Conservation (phyloP, 2,888 invertebrate species). For the Ectemnius continuus region DNA sequence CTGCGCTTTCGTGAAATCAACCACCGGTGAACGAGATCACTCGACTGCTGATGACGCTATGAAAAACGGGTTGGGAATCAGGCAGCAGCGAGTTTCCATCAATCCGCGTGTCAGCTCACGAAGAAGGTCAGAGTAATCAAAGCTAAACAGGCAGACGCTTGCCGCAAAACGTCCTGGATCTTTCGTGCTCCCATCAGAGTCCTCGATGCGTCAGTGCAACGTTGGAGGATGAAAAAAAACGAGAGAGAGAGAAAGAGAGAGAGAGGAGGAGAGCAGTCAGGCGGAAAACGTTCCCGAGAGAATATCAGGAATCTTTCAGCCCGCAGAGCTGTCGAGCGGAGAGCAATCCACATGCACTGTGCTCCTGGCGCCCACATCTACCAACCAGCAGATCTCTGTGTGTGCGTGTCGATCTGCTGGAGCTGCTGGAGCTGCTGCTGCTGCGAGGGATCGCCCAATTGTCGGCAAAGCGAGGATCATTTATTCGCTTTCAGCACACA, state of each 20-base stretch:
- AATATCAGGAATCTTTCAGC: slow-evolving; percentile 32
- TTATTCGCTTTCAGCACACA: slow-evolving; percentile 40
- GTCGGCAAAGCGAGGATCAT: slow-evolving; percentile 1
- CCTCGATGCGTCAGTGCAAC: slow-evolving; percentile 8
- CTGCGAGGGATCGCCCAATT: too few species aligned
- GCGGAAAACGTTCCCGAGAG: slow-evolving; percentile 5
- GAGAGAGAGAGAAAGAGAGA: too few species aligned
- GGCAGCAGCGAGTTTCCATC: too few species aligned
- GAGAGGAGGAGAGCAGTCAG: not conserved
- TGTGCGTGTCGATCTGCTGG: too few species aligned
- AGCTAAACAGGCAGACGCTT: not conserved
- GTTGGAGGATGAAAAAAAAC: not conserved
- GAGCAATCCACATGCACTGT: too few species aligned
- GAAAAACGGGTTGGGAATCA: too few species aligned
- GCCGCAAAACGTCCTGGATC: slow-evolving; percentile 6
- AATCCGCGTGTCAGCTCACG: not conserved
- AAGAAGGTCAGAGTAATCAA: not conserved
- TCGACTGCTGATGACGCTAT: too few species aligned
- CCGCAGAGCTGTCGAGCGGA: not conserved
- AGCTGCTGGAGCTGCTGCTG: too few species aligned
- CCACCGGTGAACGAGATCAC: slow-evolving; percentile 5
- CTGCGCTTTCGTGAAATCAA: slow-evolving; percentile 26
- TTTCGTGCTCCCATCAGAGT: not conserved
- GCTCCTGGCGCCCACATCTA: too few species aligned
- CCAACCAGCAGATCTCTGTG: too few species aligned